phyloP scores from a whole-genome alignment of 2,888 invertebrate genomes.

The Epistrophe grossulariae region DNA sequence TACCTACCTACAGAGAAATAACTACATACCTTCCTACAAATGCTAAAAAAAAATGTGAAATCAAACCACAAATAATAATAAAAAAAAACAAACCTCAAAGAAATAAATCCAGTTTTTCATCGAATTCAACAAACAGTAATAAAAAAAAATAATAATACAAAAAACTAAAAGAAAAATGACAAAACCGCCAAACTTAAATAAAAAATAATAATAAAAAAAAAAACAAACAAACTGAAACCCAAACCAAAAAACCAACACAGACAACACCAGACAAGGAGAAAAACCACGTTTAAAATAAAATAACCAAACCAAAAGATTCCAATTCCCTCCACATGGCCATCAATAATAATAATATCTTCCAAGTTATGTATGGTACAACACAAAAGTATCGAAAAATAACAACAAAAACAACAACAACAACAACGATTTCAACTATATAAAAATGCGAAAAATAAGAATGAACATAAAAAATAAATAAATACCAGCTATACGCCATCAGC shows the following conservation, averaged over 20 bases:
- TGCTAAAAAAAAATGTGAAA: background rate
- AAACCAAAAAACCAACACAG: constrained; percentile 1
- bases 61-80: constrained; percentile 16
- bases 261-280: background rate
- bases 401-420: constrained; percentile 15
- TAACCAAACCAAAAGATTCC: constrained; percentile 27
- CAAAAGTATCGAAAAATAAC: constrained; percentile 16
- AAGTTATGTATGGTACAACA: constrained; percentile 8
- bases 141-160: background rate
- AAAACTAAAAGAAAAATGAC: constrained; percentile 6
- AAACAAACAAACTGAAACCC: constrained; percentile 25
- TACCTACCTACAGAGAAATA: too few species aligned
- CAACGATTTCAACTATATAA: too few species aligned
- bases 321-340: constrained; percentile 47
- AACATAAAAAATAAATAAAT: background rate
- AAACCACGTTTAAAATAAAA: constrained; percentile 27
- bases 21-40: too few species aligned
- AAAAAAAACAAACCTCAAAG: background rate
- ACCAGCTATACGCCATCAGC: background rate
- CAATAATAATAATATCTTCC: constrained; percentile 44
- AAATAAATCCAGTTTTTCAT: constrained; percentile 34
- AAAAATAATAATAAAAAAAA: constrained; percentile 29
- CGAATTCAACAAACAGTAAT: constrained; percentile 1
- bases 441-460: background rate
- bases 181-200: constrained; percentile 17